Evolutionary conservation across 2,888 invertebrate genomes (phyloP), one percentile per base, ranked within the genome.

Genomic region (Formica aserva): DNA sequence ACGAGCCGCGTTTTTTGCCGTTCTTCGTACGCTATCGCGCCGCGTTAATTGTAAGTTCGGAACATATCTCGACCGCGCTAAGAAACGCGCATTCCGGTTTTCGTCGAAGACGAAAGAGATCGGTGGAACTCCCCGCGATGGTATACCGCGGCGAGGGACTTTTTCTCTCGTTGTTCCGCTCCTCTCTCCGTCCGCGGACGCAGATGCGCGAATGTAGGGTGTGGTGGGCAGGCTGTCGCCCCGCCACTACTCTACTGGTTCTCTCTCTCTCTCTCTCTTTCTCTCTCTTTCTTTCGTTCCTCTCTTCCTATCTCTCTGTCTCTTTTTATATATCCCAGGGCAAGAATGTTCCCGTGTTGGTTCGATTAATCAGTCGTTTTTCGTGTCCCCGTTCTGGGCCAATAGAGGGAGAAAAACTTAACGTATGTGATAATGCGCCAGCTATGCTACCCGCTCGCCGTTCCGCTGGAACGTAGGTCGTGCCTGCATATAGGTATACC

Each of bases 361-460:
- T 91, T 91, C 91, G 92, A 91, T 92, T 91, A 87, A 91, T 88
- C 88, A 88, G 86, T 86, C 83, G 87, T 90, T 89, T 89, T 89
- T 88, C 89, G 88, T 86, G 82, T 66, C 76, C 78, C 74, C 87
- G 85, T 75, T 89, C 86, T 89, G 90, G 90, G 89, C 90, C 90
- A 90, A 90, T 90, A 90, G 90, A 82, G 85, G 57, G 66, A 90
- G 90, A 90, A 90, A 90, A 90, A 90, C 87, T 92, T 91, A 92
- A 92, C 92, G 92, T 92, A 92, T 92, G 92, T 92, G 92, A 92
- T 92, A 92, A 92, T 92, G 92, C 92, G 91, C 89, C 90, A 90
- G 89, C 90, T 90, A 90, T 90, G 86, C 83, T 65, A 48, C 77
- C 81, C 75, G 62, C 48, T 45, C 67, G 63, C 80, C 35, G 63